These are phyloP conservation scores for Eilema caniola DNA, from an alignment of 2,888 invertebrate species.

Conservation along the genomic window DNA sequence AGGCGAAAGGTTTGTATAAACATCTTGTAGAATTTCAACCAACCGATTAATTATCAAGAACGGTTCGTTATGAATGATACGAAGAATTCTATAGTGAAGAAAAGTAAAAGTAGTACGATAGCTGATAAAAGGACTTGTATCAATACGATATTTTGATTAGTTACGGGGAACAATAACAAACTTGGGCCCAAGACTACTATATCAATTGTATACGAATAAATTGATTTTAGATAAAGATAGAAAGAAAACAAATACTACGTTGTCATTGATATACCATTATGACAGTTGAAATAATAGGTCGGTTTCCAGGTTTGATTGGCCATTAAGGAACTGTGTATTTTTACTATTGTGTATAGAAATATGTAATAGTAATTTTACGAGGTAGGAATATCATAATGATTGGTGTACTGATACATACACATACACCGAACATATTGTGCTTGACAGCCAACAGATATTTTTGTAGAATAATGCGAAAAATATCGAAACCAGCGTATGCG, in stretches of 20 bases:
- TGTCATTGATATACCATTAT: not conserved
- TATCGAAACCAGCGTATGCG: not conserved
- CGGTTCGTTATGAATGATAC: constrained; percentile 74
- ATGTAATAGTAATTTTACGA: not conserved
- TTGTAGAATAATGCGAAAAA: not conserved
- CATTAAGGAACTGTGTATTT: not conserved
- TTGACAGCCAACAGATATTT: not conserved
- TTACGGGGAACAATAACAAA: constrained; percentile 21
- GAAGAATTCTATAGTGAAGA: constrained; percentile 65
- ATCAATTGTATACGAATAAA: not conserved
- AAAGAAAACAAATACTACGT: not conserved
- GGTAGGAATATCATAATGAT: not conserved
- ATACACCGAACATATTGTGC: not conserved
- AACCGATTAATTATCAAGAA: constrained; percentile 67
- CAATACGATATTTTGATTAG: constrained; percentile 67
- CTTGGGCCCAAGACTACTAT: not conserved
- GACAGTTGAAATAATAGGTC: not conserved
- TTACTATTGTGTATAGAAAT: not conserved
- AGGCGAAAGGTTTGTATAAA: constrained; percentile 65
- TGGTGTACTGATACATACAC: not conserved
- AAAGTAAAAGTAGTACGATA: constrained; percentile 60
- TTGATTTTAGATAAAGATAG: not conserved
- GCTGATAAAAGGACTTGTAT: constrained; percentile 66
- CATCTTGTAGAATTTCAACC: constrained; percentile 53
- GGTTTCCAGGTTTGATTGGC: not conserved